Conservation (phyloP, 1,140 invertebrate genomes). For the Coptotermes formosanus region DNA sequence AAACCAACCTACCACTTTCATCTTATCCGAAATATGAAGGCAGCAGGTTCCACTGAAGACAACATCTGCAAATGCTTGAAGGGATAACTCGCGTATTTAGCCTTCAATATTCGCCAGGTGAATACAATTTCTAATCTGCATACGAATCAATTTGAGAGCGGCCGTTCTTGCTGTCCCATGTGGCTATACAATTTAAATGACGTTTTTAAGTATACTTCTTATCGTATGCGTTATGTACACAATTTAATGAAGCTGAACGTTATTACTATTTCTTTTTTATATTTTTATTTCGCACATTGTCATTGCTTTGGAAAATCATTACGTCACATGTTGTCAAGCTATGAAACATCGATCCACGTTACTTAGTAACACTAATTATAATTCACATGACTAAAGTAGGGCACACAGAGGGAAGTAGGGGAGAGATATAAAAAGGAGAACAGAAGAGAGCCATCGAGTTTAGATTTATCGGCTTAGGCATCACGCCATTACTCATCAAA, state of each 20-base stretch:
- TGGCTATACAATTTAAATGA: neutral
- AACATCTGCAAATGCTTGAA: neutral
- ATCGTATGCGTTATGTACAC: neutral
- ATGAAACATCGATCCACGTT: neutral
- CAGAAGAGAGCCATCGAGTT: neutral
- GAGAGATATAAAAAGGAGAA: neutral
- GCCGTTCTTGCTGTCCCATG: neutral
- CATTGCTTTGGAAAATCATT: neutral
- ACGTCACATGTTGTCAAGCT: constrained; percentile 3
- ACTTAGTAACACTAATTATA: neutral
- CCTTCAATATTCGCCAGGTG: neutral
- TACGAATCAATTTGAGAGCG: neutral
- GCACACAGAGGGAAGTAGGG: neutral
- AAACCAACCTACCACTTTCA: no score
- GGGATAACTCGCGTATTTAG: neutral
- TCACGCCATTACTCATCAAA: neutral
- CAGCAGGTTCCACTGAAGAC: no score
- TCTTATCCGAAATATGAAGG: no score
- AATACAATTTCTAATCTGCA: neutral
- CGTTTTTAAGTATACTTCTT: neutral
- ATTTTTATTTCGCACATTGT: neutral
- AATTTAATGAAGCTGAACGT: neutral
- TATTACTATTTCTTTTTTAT: neutral
- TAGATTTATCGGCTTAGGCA: neutral
- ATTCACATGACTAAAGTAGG: neutral